Conservation (phyloP, 2,797 vertebrate species). For the Myioborus melanocephalus region DNA sequence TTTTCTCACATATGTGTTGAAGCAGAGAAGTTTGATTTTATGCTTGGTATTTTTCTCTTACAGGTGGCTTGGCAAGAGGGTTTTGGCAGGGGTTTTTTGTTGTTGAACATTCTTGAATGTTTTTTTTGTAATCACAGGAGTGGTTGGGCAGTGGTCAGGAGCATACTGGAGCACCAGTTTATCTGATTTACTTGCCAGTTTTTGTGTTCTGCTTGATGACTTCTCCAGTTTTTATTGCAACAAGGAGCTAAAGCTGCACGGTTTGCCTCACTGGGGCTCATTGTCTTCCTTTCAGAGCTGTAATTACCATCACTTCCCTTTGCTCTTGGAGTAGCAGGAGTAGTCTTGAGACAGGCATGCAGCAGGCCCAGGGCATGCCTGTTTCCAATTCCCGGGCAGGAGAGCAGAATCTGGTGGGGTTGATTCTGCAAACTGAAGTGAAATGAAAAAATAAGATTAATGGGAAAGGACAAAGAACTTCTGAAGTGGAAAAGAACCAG, state of each 20-base stretch:
- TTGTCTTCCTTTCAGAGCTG: neutral
- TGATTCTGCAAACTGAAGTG: neutral
- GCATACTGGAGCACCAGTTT: neutral
- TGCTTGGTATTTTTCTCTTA: neutral
- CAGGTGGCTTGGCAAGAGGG: neutral
- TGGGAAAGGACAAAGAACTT: neutral
- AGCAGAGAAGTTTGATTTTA: neutral
- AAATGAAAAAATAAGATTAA: neutral
- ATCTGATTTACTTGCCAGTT: neutral
- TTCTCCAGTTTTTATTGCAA: neutral
- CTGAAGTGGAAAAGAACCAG: neutral
- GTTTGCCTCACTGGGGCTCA: neutral
- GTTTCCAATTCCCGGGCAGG: neutral
- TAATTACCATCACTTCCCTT: neutral
- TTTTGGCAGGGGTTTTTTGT: rapidly evolving
- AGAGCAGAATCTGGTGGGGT: neutral
- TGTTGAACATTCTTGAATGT: neutral
- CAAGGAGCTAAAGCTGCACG: neutral
- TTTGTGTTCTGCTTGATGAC: neutral
- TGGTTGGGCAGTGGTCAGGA: neutral
- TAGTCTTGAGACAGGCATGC: neutral
- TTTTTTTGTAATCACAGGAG: neutral
- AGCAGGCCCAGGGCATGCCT: neutral
- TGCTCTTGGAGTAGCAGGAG: neutral
- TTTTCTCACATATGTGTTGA: neutral